Conservation (phyloP, 2,888 invertebrate species). For the Cheilosia urbana region DNA sequence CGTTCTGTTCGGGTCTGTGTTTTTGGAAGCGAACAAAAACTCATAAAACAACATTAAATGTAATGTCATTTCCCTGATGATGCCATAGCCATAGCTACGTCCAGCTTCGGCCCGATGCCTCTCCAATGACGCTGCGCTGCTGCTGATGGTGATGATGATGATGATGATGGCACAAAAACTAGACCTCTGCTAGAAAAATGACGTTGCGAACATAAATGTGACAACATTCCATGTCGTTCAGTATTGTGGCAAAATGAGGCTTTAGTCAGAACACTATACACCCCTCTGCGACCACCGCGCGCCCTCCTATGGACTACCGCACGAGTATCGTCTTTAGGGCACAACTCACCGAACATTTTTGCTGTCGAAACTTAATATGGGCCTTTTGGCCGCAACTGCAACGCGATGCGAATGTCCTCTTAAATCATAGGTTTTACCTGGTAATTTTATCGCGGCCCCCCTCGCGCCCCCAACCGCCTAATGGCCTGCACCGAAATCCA, state of each 20-base stretch:
- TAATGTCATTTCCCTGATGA: slow-evolving; percentile 76
- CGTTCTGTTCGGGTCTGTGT: slow-evolving; percentile 44
- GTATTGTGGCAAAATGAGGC: slow-evolving; percentile 63
- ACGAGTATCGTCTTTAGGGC: slow-evolving; percentile 35
- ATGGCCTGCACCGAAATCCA: slow-evolving; percentile 67
- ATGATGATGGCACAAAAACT: slow-evolving; percentile 75
- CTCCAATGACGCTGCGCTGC: slow-evolving; percentile 12
- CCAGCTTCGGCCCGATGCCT: background rate
- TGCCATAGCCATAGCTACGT: slow-evolving; percentile 9
- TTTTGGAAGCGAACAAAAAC: slow-evolving; percentile 76
- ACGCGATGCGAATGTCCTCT: slow-evolving; percentile 67
- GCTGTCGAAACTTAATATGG: slow-evolving; percentile 71
- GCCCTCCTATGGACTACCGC: background rate
- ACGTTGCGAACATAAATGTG: slow-evolving; percentile 77
- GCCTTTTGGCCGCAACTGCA: slow-evolving; percentile 62
- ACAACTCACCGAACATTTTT: slow-evolving; percentile 39
- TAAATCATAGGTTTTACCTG: slow-evolving; percentile 66
- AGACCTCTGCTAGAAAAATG: slow-evolving; percentile 76
- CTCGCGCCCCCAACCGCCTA: slow-evolving; percentile 4
- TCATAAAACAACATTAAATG: slow-evolving; percentile 77
- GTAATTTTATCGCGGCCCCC: slow-evolving; percentile 47
- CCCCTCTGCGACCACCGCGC: background rate
- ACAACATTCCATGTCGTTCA: slow-evolving; percentile 77
- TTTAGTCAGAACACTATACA: background rate
- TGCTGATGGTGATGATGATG: slow-evolving; percentile 7